Base-by-base conservation (phyloP, 1,140 invertebrate species). In the Drosophila sproati region DNA sequence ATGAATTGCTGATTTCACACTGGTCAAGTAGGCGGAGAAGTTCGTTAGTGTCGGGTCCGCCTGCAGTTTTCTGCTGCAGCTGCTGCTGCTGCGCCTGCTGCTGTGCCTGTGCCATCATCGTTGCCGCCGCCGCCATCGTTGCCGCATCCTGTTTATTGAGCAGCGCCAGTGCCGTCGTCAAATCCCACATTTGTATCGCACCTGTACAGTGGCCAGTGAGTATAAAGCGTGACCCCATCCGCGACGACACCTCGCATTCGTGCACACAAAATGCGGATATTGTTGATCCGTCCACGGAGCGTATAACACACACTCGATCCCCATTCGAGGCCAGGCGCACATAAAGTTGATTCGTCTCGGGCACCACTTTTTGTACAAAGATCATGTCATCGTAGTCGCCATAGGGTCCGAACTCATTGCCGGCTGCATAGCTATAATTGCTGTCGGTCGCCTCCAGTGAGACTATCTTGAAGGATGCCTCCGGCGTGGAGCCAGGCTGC, bases 361-460 rank as follows among this genome's bases (percentile, higher is more conserved):
- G 98, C 10, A 99, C 97, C 43, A 99, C 97, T 94, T 99, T 98
- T 93, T 99, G 98, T 35, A 99, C 96, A 92, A 99, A 99, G 48
- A 99, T 96, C 94, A 99, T 98, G 90, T 99, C 98, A 92, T 99
- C 98, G 92, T 99, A 98, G 92, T 99, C 98, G 7, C 98, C 98
- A 93, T 98, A 99, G 5, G 98, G 98, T 52, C 98, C 98, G 93
- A 96, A 97, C 92, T 97, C 96, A 93, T 97, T 97, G 66, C 96
- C 96, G 78, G 95, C 95, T 48, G 94, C 94, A 82, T 96, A 96
- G 89, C 95, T 96, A 47, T 96, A 94, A 70, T 95, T 95, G 12
- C 97, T 95, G 85, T 96, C 97, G 75, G 96, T 95, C 82, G 96
- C 94, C 71, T 94, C 94, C 1, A 94, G 87, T 7, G 94, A 94